A percentile compares a stretch with the other conserved stretches of the same genome.
phyloP scores from a whole-genome alignment of 2,888 invertebrate species.

The Oscheius sp. region DNA sequence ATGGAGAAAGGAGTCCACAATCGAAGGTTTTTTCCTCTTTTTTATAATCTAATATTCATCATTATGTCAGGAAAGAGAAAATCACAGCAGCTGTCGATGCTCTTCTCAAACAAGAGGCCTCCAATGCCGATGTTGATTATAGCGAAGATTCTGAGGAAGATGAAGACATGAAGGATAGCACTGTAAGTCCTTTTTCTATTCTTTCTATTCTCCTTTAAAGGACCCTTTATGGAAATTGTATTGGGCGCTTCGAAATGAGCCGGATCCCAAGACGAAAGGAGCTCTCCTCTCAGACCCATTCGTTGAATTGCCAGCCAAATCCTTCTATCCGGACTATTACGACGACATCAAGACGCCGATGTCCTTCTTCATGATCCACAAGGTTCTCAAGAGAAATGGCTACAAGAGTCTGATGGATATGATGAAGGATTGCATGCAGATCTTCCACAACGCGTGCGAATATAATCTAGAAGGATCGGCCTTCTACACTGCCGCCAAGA shows the following conservation, averaged over 20 bases:
- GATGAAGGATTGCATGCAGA: constrained; percentile 80
- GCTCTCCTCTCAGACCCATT: constrained; percentile 88
- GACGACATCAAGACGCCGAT: constrained; percentile 94
- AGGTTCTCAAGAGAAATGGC: constrained; percentile 72
- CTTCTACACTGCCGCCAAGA: constrained; percentile 85
- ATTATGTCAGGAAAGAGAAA: constrained; percentile 41
- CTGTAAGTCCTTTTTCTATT: constrained; percentile 7
- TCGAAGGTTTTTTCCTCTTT: constrained; percentile 14
- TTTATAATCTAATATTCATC: no score
- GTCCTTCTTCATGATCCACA: constrained; percentile 86
- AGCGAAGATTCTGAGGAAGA: constrained; percentile 77
- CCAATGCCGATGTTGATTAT: constrained; percentile 69
- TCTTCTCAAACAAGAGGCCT: constrained; percentile 54
- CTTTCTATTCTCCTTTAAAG: constrained; percentile 18
- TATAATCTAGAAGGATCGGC: constrained; percentile 85
- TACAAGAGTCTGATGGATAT: constrained; percentile 82
- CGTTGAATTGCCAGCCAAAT: constrained; percentile 85
- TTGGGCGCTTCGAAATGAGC: constrained; percentile 74
- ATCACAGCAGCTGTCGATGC: constrained; percentile 52
- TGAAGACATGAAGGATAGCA: constrained; percentile 71
- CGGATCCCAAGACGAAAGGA: constrained; percentile 50
- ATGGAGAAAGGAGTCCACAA: constrained; percentile 48
- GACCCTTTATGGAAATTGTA: constrained; percentile 89
- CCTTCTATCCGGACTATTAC: constrained; percentile 92
- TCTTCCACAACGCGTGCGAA: constrained; percentile 94